phyloP scores from a whole-genome alignment of 2,113 vertebrate genomes.

The Delphinus delphis region DNA sequence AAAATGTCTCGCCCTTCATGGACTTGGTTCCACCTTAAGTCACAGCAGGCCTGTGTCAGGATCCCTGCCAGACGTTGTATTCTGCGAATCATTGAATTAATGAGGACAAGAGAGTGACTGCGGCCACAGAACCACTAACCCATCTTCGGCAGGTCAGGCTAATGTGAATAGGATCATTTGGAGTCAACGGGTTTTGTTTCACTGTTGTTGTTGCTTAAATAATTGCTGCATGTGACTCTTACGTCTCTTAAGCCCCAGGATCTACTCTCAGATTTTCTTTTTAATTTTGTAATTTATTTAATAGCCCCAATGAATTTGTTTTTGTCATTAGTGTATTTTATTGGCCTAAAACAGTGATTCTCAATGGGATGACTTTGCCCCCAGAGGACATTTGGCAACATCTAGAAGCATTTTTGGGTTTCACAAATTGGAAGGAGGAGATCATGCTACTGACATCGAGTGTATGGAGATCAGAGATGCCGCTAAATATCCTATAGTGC shows the following conservation, averaged over 20 bases:
- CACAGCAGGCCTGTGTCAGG: not conserved
- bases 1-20: not conserved
- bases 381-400: not conserved
- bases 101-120: constrained; percentile 17
- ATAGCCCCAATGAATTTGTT: not conserved
- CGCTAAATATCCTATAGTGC: not conserved
- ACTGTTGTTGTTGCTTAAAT: not conserved
- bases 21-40: constrained; percentile 3
- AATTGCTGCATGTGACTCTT: not conserved
- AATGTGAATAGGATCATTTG: not conserved
- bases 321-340: not conserved
- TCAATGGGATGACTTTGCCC: not conserved
- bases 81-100: not conserved
- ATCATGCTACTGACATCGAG: not conserved
- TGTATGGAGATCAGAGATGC: not conserved
- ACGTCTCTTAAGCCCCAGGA: not conserved
- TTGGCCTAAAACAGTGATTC: not conserved
- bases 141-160: not conserved
- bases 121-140: not conserved
- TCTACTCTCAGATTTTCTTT: not conserved
- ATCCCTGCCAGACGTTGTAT: not conserved
- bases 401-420: constrained; percentile 22
- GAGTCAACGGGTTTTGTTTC: not conserved
- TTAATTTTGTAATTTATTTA: not conserved
- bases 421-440: not conserved